phyloP scores from a whole-genome alignment of 2,888 invertebrate genomes.

The Ochropacha duplaris region DNA sequence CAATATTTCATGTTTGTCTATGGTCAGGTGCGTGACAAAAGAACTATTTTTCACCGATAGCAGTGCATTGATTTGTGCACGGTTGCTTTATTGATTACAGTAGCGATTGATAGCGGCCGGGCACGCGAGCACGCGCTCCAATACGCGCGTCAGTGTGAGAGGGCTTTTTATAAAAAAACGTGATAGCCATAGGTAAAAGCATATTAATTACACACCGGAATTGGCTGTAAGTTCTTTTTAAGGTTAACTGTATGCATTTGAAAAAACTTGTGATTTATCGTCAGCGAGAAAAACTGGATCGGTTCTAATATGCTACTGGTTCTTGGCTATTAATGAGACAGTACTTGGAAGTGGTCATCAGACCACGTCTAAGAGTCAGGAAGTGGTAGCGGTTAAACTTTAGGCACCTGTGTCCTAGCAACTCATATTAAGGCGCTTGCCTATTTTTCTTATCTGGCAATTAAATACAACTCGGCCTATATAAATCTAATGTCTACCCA shows the following conservation, averaged over 20 bases:
- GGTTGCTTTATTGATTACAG: slow-evolving; percentile 73
- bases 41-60: slow-evolving; percentile 51
- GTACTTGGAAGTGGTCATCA: background rate
- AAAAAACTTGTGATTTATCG: background rate
- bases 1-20: background rate
- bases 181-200: background rate
- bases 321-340: background rate
- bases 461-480: background rate
- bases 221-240: background rate
- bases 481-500: slow-evolving; percentile 5
- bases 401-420: background rate
- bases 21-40: slow-evolving; percentile 32
- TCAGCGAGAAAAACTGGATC: background rate
- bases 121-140: slow-evolving; percentile 59
- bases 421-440: background rate
- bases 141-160: slow-evolving; percentile 31
- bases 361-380: background rate
- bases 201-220: background rate
- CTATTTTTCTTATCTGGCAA: background rate
- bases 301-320: background rate
- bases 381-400: too few species aligned
- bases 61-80: slow-evolving; percentile 74
- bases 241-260: background rate
- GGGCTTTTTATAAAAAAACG: slow-evolving; percentile 1
- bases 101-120: slow-evolving; percentile 62